A percentile compares a stretch with the other conserved stretches of the same genome.
Evolutionary conservation across 2,797 vertebrate species (phyloP).

Genomic region (Acanthiza pusilla): DNA sequence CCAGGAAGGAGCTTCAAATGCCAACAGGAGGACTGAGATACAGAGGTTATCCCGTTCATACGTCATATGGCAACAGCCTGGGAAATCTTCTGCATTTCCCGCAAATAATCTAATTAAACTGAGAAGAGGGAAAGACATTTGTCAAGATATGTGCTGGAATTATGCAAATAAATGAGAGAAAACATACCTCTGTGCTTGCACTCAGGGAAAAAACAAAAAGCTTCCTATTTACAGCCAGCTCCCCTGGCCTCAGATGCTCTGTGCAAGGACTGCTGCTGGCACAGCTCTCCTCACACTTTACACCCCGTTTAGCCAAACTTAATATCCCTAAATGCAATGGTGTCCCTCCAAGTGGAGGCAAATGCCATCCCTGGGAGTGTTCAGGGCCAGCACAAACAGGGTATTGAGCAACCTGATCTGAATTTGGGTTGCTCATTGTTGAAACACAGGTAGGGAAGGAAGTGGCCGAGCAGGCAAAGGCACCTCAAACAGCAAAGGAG

Average conservation of each 20-base stretch:
- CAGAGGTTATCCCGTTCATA: slow-evolving; percentile 20
- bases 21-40: not conserved
- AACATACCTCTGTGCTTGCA: not conserved
- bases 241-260: not conserved
- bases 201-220: not conserved
- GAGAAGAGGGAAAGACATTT: not conserved
- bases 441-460: slow-evolving; percentile 84
- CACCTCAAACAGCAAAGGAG: slow-evolving; percentile 82
- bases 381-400: not conserved
- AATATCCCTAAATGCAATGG: not conserved
- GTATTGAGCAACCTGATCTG: not conserved
- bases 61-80: not conserved
- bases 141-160: not conserved
- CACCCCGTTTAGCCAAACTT: not conserved
- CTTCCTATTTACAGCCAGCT: not conserved
- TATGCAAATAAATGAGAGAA: not conserved
- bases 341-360: not conserved
- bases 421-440: slow-evolving; percentile 86
- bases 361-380: not conserved
- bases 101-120: slow-evolving; percentile 32
- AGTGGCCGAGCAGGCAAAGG: slow-evolving; percentile 81
- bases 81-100: slow-evolving; percentile 19
- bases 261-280: not conserved
- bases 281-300: not conserved
- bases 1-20: slow-evolving; percentile 22